A percentile compares a stretch with the other conserved stretches of the same genome.
phyloP scores from a whole-genome alignment of 2,888 invertebrate genomes.

The Lepidonotus clava region DNA sequence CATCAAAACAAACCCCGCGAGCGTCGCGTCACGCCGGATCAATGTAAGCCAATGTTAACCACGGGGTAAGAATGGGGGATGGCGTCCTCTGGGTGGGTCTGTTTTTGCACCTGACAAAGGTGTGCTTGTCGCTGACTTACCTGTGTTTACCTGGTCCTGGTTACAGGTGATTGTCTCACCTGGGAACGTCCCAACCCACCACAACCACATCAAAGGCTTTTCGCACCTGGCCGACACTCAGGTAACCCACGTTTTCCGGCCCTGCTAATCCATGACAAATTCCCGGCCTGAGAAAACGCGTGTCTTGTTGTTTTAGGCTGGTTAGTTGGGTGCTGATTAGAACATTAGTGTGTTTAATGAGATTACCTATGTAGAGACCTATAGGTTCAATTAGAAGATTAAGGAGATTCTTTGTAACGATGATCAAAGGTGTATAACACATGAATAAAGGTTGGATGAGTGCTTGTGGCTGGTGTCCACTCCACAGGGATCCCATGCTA shows the following conservation, averaged over 20 bases:
- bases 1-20: neutral
- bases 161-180: slow-evolving; percentile 8
- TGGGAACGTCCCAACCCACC: neutral
- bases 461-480: neutral
- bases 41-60: neutral
- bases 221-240: neutral
- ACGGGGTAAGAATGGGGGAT: neutral
- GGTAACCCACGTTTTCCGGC: too few relatives aligned
- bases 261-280: neutral
- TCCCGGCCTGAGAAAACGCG: neutral
- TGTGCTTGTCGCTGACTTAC: neutral
- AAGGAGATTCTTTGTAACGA: neutral
- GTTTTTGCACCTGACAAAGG: neutral
- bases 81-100: neutral
- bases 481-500: too few relatives aligned
- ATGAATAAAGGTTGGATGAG: neutral
- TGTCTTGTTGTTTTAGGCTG: neutral
- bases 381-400: neutral
- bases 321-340: neutral
- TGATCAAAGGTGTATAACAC: neutral
- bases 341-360: slow-evolving; percentile 1
- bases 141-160: neutral
- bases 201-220: neutral
- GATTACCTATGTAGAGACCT: too few relatives aligned
- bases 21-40: neutral